phyloP scores from a whole-genome alignment of 2,113 vertebrate genomes.

The Rhinopithecus roxellana region DNA sequence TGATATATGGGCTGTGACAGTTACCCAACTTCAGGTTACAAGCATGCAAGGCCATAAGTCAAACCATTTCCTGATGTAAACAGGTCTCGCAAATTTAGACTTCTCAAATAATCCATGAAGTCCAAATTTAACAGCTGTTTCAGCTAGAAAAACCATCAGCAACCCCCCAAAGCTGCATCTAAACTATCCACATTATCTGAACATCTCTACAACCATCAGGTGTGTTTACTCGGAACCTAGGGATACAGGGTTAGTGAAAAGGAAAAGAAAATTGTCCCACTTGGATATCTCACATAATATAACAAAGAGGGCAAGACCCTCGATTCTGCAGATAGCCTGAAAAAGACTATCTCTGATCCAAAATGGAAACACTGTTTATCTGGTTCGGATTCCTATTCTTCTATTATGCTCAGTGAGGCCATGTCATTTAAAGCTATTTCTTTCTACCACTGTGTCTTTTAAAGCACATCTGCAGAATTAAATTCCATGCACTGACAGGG shows the following conservation, averaged over 20 bases:
- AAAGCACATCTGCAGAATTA: conserved; percentile 80
- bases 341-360: neutral
- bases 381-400: conserved; percentile 31
- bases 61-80: conserved; percentile 16
- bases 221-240: neutral
- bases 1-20: neutral
- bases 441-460: conserved; percentile 49
- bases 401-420: conserved; percentile 56
- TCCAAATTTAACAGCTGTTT: conserved; percentile 33
- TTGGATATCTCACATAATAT: neutral
- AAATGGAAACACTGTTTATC: neutral
- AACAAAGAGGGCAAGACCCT: neutral
- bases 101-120: neutral
- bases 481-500: conserved; percentile 79
- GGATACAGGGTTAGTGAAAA: neutral
- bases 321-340: neutral
- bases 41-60: neutral
- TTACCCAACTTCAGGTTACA: neutral
- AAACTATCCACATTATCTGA: conserved; percentile 1
- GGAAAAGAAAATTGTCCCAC: neutral
- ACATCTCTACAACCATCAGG: neutral
- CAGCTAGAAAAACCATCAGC: neutral
- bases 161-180: neutral
- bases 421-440: conserved; percentile 39
- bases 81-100: neutral